Conservation (phyloP, 2,113 vertebrate genomes). For the Cebus imitator region DNA sequence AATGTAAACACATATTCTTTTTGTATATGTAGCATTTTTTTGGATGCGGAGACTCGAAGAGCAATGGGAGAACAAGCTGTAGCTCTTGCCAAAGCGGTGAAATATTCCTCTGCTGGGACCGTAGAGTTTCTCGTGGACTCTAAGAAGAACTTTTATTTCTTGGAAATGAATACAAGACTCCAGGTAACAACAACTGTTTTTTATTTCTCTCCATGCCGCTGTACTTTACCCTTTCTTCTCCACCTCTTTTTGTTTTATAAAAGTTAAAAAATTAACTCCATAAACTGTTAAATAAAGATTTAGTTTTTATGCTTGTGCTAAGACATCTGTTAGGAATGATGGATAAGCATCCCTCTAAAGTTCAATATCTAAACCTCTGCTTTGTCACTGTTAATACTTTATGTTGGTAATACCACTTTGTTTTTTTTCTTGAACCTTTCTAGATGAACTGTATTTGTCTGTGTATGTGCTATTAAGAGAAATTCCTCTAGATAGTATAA, state of each 20-base stretch:
- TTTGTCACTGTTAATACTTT: conserved; percentile 63
- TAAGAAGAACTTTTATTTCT: conserved; percentile 96
- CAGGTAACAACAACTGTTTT: conserved; percentile 88
- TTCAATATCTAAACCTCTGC: conserved; percentile 52
- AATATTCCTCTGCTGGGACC: conserved; percentile 97
- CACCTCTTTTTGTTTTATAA: background rate
- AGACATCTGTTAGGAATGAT: conserved; percentile 67
- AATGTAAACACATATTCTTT: conserved; percentile 35
- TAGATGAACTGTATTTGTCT: background rate
- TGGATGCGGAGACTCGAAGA: conserved; percentile 91
- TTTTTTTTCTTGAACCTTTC: conserved; percentile 37
- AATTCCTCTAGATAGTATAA: background rate
- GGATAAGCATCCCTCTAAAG: conserved; percentile 59
- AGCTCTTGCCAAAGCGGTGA: conserved; percentile 94
- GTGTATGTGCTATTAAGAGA: background rate
- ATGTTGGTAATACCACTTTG: conserved; percentile 74
- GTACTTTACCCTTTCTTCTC: background rate
- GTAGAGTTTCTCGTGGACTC: conserved; percentile 99
- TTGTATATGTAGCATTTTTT: conserved; percentile 89
- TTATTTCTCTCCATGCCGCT: background rate
- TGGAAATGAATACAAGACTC: conserved; percentile 99
- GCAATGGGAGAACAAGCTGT: conserved; percentile 98
- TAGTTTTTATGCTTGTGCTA: conserved; percentile 65
- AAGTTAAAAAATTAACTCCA: background rate
- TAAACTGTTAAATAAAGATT: conserved; percentile 35